Evolutionary conservation across 2,888 invertebrate species (phyloP), one percentile per base, ranked within the genome.

Genomic region (Drosophila phalerata): DNA sequence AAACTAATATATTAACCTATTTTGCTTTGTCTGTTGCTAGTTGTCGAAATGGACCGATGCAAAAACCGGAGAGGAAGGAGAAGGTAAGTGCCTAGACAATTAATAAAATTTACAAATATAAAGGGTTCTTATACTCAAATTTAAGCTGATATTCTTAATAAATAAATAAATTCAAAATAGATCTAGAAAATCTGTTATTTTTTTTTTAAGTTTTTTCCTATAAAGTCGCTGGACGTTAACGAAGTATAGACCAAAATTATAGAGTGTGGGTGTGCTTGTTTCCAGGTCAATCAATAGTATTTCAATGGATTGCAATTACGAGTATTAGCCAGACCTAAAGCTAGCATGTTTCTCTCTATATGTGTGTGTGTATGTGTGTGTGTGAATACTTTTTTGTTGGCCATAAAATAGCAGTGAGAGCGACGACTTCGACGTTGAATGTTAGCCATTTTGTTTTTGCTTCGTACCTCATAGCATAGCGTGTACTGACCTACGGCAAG

Each of bases 21-120:
- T 66, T 45, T 63, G 34, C 63, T 58, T 38, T 57, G 5, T 56
- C 11, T 67, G 94, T 72, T 61, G 62, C 95, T 94, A 96, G 93
- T 96, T 96, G 95, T 96, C 96, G 93, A 96, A 96, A 96, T 96
- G 96, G 93, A 93, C 94, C 90, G 92, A 92, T 77, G 90, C 83
- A 81, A 92, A 91, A 87, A 70, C 88, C 81, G 89, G 80, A 89
- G 86, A 89, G 89, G 88, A 85, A 81, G 90, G 85, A 37, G 84
- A 84, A 77, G 85, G 92, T 91, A 87, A 78, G 90, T 79, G 9
- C 4, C 9, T 9, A 42, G 5, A 9, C 22, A 32, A 10, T 10
- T 30, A 9, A 9, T 28, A 28, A 6, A 1, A 5, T n/a, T n/a
- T 38, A 38, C 2, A 38, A 38, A 15, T 38, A 38, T 38, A 3